Conservation (phyloP, 2,888 invertebrate species). For the Coelopa pilipes region DNA sequence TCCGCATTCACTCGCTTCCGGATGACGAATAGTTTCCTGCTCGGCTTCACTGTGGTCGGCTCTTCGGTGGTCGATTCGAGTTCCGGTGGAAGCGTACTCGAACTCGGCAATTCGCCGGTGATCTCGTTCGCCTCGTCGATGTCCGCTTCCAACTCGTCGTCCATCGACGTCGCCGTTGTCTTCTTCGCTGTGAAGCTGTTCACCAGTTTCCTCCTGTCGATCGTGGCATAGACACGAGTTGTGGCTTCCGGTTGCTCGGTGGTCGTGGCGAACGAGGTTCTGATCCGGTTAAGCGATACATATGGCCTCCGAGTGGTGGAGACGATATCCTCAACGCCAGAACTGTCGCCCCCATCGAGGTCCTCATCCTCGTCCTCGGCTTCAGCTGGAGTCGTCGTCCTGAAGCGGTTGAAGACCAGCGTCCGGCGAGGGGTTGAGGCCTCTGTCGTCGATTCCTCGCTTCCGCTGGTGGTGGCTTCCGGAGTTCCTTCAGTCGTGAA, state of each 20-base stretch:
- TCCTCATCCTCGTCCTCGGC: neutral
- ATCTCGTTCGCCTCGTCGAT: neutral
- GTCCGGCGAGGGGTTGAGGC: neutral
- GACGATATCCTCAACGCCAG: neutral
- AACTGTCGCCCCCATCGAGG: neutral
- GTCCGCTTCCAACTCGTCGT: neutral
- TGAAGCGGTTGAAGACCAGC: slow-evolving; percentile 17
- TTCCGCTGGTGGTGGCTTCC: neutral
- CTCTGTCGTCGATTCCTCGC: neutral
- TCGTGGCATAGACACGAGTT: neutral
- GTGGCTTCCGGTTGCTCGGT: neutral
- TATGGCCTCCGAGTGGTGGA: neutral
- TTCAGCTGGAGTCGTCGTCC: slow-evolving; percentile 30
- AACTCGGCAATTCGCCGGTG: neutral
- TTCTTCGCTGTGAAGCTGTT: neutral
- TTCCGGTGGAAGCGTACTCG: too few relatives aligned
- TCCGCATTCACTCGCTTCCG: too few relatives aligned
- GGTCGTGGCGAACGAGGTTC: neutral
- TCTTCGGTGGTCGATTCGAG: neutral
- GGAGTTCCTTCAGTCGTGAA: neutral
- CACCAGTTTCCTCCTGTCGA: too few relatives aligned
- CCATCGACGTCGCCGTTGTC: neutral
- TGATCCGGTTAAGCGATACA: slow-evolving; percentile 3
- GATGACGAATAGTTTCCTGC: too few relatives aligned
- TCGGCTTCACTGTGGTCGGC: neutral